phyloP scores from a whole-genome alignment of 2,113 vertebrate genomes.

The Spea bombifrons region DNA sequence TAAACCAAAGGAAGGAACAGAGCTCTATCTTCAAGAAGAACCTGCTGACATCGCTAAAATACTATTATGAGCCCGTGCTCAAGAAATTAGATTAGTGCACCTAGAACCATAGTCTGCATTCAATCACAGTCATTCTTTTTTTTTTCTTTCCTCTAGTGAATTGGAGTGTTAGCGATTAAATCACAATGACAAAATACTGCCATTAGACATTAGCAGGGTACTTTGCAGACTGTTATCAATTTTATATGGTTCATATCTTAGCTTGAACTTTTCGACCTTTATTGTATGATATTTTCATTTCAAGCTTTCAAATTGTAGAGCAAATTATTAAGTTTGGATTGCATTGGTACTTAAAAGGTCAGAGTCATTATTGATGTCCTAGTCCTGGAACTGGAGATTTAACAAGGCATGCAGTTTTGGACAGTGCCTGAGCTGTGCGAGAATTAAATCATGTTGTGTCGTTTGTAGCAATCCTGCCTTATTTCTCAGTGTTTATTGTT shows the following conservation, averaged over 20 bases:
- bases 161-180: slow-evolving; percentile 29
- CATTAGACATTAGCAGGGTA: slow-evolving; percentile 34
- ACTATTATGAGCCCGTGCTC: neutral
- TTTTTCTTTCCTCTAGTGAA: slow-evolving; percentile 24
- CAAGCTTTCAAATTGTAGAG: slow-evolving; percentile 41
- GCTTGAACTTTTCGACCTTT: slow-evolving; percentile 43
- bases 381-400: slow-evolving; percentile 20
- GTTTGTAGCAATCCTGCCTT: neutral
- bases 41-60: too few species aligned
- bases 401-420: slow-evolving; percentile 36
- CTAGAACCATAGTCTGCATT: slow-evolving; percentile 2
- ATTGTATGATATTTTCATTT: slow-evolving; percentile 47
- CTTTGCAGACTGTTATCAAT: slow-evolving; percentile 41
- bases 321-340: slow-evolving; percentile 46
- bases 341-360: slow-evolving; percentile 44
- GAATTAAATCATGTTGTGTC: slow-evolving; percentile 8
- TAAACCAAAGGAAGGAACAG: neutral
- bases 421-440: slow-evolving; percentile 6
- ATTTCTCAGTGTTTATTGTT: too few species aligned
- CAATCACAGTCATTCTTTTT: slow-evolving; percentile 23
- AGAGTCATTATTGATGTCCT: slow-evolving; percentile 45
- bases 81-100: slow-evolving; percentile 23
- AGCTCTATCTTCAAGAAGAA: too few species aligned
- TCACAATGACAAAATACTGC: slow-evolving; percentile 38
- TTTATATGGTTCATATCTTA: slow-evolving; percentile 45